Evolutionary conservation across 2,113 vertebrate species (phyloP), one percentile per base, ranked within the genome.

Genomic region (Hystrix brachyura): DNA sequence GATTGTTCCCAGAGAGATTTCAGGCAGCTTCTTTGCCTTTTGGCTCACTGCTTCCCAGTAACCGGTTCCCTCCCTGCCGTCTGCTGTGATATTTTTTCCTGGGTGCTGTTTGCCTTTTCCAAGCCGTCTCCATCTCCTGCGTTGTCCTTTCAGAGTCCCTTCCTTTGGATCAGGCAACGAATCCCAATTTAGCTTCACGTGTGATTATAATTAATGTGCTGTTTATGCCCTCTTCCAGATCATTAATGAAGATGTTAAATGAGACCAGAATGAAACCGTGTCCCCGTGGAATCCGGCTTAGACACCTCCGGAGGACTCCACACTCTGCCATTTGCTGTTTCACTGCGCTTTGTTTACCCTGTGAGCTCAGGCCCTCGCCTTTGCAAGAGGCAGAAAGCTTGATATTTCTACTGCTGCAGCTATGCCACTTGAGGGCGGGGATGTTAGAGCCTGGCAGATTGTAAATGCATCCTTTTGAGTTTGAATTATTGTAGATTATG

Each of bases 181-280:
- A 90, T 74, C 87, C 80, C 84, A 78, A 81, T 81, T 93, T 95
- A 96, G 76, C 93, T 84, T 81, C 81, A 82, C 91, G 72, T 87
- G 96, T 94, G 95, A 90, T 88, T 76, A 55, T 90, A 98, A 97
- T 93, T 83, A 97, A 84, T 94, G 93, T 89, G 89, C 59, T 93
- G 90, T 96, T 95, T 84, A 93, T 57, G 88, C 65, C 94, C 76
- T 97, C 95, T 97, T 96, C 93, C 96, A 96, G 91, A 87, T 95
- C 97, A 94, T 97, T 97, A 97, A 97, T 97, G 95, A 96, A 98
- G 95, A 98, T 86, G 94, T 96, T 94, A 90, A 94, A 88, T 86
- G 95, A 97, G 88, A 97, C 65, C 83, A 94, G 76, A 87, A 92
- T 59, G 94, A 94, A 96, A 62, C 69, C 1, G 0, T 23, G 18